A percentile compares a stretch with the other conserved stretches of the same genome.
phyloP scores from a whole-genome alignment of 2,113 vertebrate genomes.

The Phalacrocorax brasilianus region DNA sequence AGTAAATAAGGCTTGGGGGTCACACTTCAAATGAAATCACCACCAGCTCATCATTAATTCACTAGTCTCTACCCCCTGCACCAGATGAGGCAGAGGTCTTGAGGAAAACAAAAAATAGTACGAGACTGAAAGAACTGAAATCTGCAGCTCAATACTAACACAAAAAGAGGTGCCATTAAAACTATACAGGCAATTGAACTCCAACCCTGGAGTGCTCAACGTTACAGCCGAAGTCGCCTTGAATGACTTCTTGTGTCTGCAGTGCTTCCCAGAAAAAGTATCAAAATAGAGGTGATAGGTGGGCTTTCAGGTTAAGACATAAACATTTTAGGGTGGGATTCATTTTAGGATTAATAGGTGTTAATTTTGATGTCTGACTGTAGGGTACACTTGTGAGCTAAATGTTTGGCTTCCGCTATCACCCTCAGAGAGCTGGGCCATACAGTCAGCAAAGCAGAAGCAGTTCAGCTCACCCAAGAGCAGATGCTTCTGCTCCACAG shows the following conservation, averaged over 20 bases:
- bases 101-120: not conserved
- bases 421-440: rapidly evolving
- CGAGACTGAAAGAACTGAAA: not conserved
- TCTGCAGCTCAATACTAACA: not conserved
- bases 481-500: not conserved
- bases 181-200: not conserved
- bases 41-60: not conserved
- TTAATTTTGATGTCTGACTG: not conserved
- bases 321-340: rapidly evolving
- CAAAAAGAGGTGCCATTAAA: not conserved
- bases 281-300: not conserved
- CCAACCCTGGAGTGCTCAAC: not conserved
- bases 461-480: not conserved
- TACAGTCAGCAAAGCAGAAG: not conserved
- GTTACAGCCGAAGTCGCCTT: not conserved
- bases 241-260: not conserved
- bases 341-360: not conserved
- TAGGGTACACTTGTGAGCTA: not conserved
- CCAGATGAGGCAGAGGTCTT: not conserved
- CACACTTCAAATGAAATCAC: slow-evolving; percentile 3
- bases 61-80: not conserved
- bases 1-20: not conserved
- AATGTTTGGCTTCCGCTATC: rapidly evolving
- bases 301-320: not conserved
- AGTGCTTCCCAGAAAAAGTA: not conserved